phyloP scores from a whole-genome alignment of 2,888 invertebrate genomes.

The Lasioglossum pauxillum region DNA sequence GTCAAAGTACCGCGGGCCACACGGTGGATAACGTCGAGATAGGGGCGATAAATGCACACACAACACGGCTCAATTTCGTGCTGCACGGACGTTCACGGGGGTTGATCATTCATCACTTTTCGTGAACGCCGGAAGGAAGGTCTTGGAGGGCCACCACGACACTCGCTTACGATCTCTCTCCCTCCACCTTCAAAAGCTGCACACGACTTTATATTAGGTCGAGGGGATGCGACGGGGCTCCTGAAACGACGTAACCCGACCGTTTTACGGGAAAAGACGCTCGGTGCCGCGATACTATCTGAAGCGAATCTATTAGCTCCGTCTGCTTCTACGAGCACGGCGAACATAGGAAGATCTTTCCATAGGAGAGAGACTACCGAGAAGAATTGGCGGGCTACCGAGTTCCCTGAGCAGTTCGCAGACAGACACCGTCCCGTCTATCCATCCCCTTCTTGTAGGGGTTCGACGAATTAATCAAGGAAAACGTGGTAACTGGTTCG shows the following conservation, averaged over 20 bases:
- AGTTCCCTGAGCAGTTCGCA: background rate
- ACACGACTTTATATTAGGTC: background rate
- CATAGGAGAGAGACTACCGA: background rate
- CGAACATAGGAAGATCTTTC: background rate
- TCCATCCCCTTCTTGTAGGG: slow-evolving; percentile 4
- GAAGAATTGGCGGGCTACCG: background rate
- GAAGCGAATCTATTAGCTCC: background rate
- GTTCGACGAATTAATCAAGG: slow-evolving; percentile 36
- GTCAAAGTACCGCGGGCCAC: slow-evolving; percentile 34
- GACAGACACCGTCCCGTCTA: background rate
- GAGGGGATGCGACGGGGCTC: background rate
- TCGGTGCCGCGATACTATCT: background rate
- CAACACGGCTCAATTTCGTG: slow-evolving; percentile 60
- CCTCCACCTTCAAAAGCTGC: background rate
- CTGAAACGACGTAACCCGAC: background rate
- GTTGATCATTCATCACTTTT: slow-evolving; percentile 61
- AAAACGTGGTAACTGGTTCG: background rate
- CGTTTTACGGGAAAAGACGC: background rate
- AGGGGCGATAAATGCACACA: slow-evolving; percentile 62
- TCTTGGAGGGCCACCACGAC: slow-evolving; percentile 6
- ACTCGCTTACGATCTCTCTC: background rate
- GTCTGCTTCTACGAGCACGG: background rate
- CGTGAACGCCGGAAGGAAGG: slow-evolving; percentile 16
- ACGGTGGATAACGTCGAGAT: slow-evolving; percentile 50
- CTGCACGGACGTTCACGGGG: slow-evolving; percentile 24